Evolutionary conservation across 2,888 invertebrate species (phyloP).

Genomic region (Cryptocephalus moraei): DNA sequence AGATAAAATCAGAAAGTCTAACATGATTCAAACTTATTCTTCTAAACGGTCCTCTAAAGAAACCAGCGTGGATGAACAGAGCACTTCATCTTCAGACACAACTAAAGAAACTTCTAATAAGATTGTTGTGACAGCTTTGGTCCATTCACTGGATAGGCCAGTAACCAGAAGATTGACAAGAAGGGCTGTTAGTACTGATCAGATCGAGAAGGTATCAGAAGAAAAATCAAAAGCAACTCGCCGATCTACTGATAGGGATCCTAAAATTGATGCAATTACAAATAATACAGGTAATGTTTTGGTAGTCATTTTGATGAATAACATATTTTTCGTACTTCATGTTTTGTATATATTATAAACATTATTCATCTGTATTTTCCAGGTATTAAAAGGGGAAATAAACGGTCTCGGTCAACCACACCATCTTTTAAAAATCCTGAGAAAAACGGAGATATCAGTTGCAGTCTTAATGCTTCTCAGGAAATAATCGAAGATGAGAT

Average conservation of each 20-base stretch:
- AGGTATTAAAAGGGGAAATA: background rate
- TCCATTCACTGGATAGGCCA: conserved; percentile 7
- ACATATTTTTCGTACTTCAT: too few species aligned
- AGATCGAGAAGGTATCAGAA: background rate
- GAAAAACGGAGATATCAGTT: conserved; percentile 4
- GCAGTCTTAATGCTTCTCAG: conserved; percentile 1
- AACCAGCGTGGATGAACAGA: background rate
- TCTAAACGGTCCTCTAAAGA: background rate
- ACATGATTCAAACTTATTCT: too few species aligned
- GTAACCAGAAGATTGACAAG: conserved; percentile 7
- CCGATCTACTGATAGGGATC: background rate
- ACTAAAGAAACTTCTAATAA: conserved; percentile 7
- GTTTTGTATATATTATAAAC: too few species aligned
- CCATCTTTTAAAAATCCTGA: background rate
- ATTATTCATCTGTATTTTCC: background rate
- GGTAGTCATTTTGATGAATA: too few species aligned
- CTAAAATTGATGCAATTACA: background rate
- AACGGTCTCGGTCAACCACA: background rate
- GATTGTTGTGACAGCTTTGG: conserved; percentile 9
- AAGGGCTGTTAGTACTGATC: conserved; percentile 5
- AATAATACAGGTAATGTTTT: background rate
- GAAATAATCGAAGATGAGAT: conserved; percentile 4
- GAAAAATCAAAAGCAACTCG: background rate
- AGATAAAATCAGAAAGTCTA: too few species aligned
- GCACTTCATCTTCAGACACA: conserved; percentile 8